phyloP scores from a whole-genome alignment of 2,113 vertebrate species.

The Colaptes auratus region DNA sequence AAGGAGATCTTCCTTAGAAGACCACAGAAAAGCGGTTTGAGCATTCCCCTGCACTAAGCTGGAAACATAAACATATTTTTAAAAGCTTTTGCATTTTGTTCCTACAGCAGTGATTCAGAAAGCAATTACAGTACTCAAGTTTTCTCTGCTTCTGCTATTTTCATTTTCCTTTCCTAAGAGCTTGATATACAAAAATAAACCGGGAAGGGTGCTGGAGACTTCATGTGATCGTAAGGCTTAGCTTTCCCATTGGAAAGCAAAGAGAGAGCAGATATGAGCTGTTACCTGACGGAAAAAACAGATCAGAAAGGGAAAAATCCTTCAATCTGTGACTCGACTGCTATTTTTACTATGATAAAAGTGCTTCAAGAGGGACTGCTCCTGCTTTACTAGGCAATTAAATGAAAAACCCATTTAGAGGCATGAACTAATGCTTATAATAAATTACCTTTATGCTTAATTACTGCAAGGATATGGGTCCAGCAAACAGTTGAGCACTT shows the following conservation, averaged over 20 bases:
- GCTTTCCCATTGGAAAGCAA: not conserved
- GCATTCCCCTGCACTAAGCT: not conserved
- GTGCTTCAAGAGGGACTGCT: not conserved
- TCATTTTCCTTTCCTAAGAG: not conserved
- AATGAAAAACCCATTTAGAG: not conserved
- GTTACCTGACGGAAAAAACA: not conserved
- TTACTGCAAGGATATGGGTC: not conserved
- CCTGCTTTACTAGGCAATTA: not conserved
- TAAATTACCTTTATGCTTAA: not conserved
- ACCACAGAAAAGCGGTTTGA: not conserved
- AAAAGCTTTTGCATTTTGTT: conserved; percentile 12
- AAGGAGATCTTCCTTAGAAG: not conserved
- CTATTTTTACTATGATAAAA: not conserved
- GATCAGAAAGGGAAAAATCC: not conserved
- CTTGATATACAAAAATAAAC: not conserved
- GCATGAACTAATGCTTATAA: not conserved
- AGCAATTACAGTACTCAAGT: not conserved
- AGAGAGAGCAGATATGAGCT: not conserved
- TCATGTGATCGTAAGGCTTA: not conserved
- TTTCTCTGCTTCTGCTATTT: not conserved
- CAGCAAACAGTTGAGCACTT: not conserved
- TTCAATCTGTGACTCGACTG: not conserved
- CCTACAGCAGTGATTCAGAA: not conserved
- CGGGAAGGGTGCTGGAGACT: not conserved
- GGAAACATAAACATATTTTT: conserved; percentile 47